Conservation (phyloP, 2,888 invertebrate genomes). For the Lasioglossum vierecki region DNA sequence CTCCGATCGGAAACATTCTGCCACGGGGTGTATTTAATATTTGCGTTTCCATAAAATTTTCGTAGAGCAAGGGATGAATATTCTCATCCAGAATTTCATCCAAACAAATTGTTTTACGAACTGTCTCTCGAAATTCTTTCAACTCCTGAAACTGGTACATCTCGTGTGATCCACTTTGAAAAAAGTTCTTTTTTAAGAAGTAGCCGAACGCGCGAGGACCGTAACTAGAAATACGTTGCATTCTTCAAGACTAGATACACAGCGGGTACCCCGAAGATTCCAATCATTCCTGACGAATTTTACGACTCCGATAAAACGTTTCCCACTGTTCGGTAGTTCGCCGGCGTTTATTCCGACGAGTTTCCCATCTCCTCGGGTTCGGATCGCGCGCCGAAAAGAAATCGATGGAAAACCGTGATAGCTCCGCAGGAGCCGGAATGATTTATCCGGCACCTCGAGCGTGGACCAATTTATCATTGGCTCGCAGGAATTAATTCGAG, state of each 20-base stretch:
- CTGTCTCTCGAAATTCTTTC: background rate
- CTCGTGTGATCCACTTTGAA: background rate
- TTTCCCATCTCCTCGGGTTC: background rate
- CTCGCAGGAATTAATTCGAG: slow-evolving; percentile 67
- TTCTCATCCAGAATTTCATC: too few species aligned
- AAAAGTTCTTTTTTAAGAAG: background rate
- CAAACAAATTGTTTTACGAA: background rate
- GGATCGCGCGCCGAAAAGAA: slow-evolving; percentile 31
- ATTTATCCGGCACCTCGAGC: slow-evolving; percentile 53
- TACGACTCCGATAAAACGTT: background rate
- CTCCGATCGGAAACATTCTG: too few species aligned
- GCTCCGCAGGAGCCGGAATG: slow-evolving; percentile 39
- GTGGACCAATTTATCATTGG: slow-evolving; percentile 63
- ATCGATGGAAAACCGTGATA: slow-evolving; percentile 32
- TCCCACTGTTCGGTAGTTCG: slow-evolving; percentile 2
- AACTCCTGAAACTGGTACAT: background rate
- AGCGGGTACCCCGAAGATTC: background rate
- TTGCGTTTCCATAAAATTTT: too few species aligned
- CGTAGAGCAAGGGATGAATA: too few species aligned
- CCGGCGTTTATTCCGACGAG: background rate
- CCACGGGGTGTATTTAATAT: too few species aligned
- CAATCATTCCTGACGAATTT: background rate
- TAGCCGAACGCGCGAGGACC: background rate
- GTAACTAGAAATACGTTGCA: slow-evolving; percentile 1
- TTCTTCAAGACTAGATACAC: background rate